Conservation (phyloP, 23 tunicate species). For the Corella eumyota region DNA sequence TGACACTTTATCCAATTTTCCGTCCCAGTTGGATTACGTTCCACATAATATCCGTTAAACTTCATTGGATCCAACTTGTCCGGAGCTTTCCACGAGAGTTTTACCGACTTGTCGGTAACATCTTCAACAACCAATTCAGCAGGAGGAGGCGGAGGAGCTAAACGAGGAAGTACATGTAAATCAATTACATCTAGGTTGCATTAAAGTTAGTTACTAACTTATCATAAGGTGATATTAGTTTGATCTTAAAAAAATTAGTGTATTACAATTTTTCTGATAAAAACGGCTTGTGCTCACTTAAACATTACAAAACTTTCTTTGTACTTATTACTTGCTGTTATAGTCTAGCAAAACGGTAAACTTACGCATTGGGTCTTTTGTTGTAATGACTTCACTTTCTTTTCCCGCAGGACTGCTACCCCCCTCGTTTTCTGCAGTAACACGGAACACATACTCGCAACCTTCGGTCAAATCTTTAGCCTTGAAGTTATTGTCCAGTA, state of each 20-base stretch:
- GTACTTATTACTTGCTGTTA: neutral
- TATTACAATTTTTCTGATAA: too few relatives aligned
- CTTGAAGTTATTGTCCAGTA: conserved; percentile 35
- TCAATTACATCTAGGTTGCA: too few relatives aligned
- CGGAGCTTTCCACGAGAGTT: conserved; percentile 46
- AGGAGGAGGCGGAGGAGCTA: conserved; percentile 93
- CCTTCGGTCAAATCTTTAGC: conserved; percentile 52
- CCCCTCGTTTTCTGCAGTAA: conserved; percentile 86
- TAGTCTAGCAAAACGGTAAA: neutral
- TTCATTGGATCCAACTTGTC: conserved; percentile 26
- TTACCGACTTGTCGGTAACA: conserved; percentile 54
- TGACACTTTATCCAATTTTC: conserved; percentile 64
- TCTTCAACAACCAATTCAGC: conserved; percentile 52
- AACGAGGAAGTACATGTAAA: too few relatives aligned
- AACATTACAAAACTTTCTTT: too few relatives aligned
- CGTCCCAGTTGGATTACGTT: conserved; percentile 34
- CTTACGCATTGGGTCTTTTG: conserved; percentile 91
- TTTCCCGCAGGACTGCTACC: conserved; percentile 59
- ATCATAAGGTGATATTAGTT: too few relatives aligned
- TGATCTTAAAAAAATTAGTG: too few relatives aligned
- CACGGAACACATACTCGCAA: conserved; percentile 65
- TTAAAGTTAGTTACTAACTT: too few relatives aligned
- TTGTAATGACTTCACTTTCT: conserved; percentile 42
- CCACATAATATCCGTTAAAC: conserved; percentile 65
- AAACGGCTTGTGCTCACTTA: too few relatives aligned